Base-by-base conservation (phyloP, 2,797 vertebrate genomes). In the Naso thynnoides region DNA sequence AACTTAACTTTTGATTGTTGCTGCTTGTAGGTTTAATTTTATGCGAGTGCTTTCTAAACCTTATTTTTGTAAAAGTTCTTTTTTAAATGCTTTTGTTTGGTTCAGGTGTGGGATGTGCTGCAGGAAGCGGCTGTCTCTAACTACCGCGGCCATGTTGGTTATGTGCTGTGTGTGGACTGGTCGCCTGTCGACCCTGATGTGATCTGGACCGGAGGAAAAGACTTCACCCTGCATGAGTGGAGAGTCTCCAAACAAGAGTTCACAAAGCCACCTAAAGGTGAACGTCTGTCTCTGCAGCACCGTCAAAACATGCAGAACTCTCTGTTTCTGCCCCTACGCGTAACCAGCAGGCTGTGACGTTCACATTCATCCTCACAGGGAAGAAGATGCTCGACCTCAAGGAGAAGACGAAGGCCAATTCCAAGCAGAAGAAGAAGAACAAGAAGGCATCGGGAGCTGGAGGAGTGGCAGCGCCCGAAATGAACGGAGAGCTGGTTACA, bases 221-320 rank as follows among this genome's bases (percentile, higher is more conserved):
- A 99, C 90, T 99, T 98, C 90, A 96, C 96, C 15, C 94, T 97
- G 55, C 96, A 98, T 67, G 96, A 95, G 76, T 99, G 98, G 98
- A 89, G 86, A 5, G 78, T 96, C 73, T 96, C 96, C 74, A 95
- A 95, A 75, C 98, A 99, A 64, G 93, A 96, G 27, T 96, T 98
- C 1, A 94, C 92, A 5, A 92, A 90, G 29, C 98, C 98, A 0
- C 98, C 98, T 0, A 96, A 96, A 94, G 96, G 98, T 98, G 76
- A 88, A 6, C 23, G 0, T 8, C 8, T 1, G 29, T 21, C 26
- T 44, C 1, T 23, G 33, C 33, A 31, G 16, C 8, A 4, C 15
- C 4, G 18, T 18, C 4, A 6, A 50, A 36, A n/a, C n/a, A 13
- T 21, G 13, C 39, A 48, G n/a, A 21, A 24, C n/a, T 14, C 15